These are phyloP conservation scores for Mizuhopecten yessoensis DNA, from an alignment of 1,140 invertebrate genomes.

Conservation along the genomic window DNA sequence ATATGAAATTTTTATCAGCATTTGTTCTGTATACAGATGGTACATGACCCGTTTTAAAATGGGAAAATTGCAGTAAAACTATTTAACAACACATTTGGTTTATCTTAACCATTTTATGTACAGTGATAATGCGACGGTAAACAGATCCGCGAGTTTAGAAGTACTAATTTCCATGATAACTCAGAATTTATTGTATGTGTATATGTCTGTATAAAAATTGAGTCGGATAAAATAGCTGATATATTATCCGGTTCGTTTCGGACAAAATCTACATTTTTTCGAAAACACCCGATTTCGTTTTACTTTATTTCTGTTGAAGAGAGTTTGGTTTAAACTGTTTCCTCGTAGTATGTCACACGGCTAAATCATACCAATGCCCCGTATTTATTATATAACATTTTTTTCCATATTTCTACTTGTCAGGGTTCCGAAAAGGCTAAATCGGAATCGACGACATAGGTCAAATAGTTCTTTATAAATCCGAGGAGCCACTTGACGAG, in stretches of 20 bases:
- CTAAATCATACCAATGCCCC: too few relatives aligned
- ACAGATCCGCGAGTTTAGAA: not conserved
- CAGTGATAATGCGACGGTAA: not conserved
- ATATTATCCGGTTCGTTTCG: not conserved
- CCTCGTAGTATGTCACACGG: not conserved
- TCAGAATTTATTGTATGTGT: slow-evolving; percentile 15
- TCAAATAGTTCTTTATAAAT: too few relatives aligned
- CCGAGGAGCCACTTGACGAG: too few relatives aligned
- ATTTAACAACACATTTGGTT: slow-evolving; percentile 12
- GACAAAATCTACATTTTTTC: not conserved
- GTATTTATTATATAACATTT: too few relatives aligned
- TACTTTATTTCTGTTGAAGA: not conserved
- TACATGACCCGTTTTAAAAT: slow-evolving; percentile 1
- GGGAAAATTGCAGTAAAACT: slow-evolving; percentile 2
- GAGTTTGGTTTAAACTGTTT: not conserved
- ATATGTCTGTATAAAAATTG: not conserved
- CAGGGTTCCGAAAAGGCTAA: too few relatives aligned
- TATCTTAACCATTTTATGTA: not conserved
- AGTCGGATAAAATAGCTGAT: not conserved
- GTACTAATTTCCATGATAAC: not conserved
- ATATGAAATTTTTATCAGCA: not conserved
- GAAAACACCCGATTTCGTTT: not conserved
- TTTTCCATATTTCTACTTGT: too few relatives aligned
- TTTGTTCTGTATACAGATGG: not conserved
- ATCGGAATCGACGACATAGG: too few relatives aligned